Evolutionary conservation across 2,888 invertebrate genomes (phyloP).

Genomic region (Flexamia atlantica): DNA sequence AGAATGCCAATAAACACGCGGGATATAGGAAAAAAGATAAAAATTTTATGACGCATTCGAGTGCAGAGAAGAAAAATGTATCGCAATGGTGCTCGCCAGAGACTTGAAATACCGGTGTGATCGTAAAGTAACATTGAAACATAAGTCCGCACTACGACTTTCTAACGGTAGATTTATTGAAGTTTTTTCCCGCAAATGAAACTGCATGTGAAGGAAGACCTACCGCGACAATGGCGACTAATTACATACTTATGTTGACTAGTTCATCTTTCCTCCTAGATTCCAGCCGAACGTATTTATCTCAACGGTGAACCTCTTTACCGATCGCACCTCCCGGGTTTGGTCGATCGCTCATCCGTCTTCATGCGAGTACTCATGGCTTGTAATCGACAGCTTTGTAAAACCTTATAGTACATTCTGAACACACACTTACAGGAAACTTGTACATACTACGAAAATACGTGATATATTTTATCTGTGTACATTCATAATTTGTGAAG

Average conservation of each 20-base stretch:
- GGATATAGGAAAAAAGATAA: conserved; percentile 43
- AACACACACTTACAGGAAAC: no score
- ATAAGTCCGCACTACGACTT: conserved; percentile 60
- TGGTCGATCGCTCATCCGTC: no score
- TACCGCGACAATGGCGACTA: conserved; percentile 61
- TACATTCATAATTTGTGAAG: no score
- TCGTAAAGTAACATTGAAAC: conserved; percentile 61
- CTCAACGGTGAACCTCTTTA: conserved; percentile 50
- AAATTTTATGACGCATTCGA: conserved; percentile 61
- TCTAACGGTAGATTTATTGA: conserved; percentile 59
- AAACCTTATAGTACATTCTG: no score
- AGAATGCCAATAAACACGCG: conserved; percentile 53
- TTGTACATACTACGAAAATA: no score
- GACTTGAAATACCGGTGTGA: conserved; percentile 56
- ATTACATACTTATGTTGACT: conserved; percentile 59
- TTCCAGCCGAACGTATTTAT: conserved; percentile 46
- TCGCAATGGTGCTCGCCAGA: conserved; percentile 39
- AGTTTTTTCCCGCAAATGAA: conserved; percentile 60
- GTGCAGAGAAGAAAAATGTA: conserved; percentile 59
- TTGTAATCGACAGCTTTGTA: no score
- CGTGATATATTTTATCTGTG: no score
- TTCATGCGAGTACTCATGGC: no score
- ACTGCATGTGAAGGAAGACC: conserved; percentile 62
- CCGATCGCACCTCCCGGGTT: no score
- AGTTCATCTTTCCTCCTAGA: conserved; percentile 61